Evolutionary conservation across 2,888 invertebrate species (phyloP).

Genomic region (Galeopsomyia nigrocyanea): DNA sequence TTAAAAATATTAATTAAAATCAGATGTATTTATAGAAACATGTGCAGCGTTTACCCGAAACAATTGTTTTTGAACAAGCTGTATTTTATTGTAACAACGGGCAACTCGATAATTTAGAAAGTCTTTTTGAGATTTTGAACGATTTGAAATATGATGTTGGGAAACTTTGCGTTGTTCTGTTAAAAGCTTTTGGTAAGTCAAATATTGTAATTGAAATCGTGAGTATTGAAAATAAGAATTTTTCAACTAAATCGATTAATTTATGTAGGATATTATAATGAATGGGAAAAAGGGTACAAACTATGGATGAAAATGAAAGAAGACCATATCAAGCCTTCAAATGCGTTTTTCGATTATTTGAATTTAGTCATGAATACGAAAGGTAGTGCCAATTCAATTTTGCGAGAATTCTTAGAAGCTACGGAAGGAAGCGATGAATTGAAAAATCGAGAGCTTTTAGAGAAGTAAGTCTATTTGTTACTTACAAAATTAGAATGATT

Average conservation of each 20-base stretch:
- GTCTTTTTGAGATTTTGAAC: conserved; percentile 19
- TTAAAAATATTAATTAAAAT: conserved; percentile 2
- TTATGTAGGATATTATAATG: conserved; percentile 8
- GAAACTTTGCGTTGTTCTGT: conserved; percentile 14
- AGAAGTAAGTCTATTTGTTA: conserved; percentile 6
- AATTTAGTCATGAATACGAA: conserved; percentile 12
- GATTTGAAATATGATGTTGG: conserved; percentile 20
- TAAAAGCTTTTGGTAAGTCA: conserved; percentile 31
- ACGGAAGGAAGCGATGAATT: neutral
- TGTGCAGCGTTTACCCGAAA: no score
- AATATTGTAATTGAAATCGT: neutral
- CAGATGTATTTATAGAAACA: conserved; percentile 1
- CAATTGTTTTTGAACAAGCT: neutral
- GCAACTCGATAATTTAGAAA: conserved; percentile 18
- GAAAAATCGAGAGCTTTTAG: neutral
- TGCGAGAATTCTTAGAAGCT: conserved; percentile 1
- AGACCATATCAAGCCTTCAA: neutral
- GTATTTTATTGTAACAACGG: conserved; percentile 3
- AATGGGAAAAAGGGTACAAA: conserved; percentile 20
- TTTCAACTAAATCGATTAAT: neutral
- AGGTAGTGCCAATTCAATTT: neutral
- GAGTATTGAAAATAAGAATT: neutral
- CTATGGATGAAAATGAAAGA: conserved; percentile 32
- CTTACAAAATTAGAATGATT: neutral
- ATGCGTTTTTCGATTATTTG: conserved; percentile 1